A percentile compares a stretch with the other conserved stretches of the same genome.
phyloP scores from a whole-genome alignment of 2,888 invertebrate species.

The Conus canariensis region DNA sequence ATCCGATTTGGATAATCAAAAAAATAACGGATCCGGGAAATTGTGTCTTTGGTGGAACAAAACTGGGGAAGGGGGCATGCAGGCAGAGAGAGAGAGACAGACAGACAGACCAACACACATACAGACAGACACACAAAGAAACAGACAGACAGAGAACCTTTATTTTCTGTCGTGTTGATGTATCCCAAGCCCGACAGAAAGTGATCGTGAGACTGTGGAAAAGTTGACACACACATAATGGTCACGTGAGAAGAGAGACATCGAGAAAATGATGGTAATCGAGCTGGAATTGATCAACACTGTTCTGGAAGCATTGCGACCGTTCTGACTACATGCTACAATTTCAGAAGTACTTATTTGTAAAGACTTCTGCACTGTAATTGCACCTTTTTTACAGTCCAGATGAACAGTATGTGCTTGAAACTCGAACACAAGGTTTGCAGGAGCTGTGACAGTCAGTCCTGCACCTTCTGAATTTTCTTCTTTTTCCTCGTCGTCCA shows the following conservation, averaged over 20 bases:
- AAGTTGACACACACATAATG: neutral
- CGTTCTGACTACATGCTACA: neutral
- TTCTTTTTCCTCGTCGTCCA: neutral
- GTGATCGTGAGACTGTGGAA: neutral
- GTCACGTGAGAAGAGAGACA: neutral
- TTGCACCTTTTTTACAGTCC: neutral
- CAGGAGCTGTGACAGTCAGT: neutral
- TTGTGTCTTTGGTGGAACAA: too few relatives aligned
- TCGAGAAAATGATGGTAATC: neutral
- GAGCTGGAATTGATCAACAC: too few relatives aligned
- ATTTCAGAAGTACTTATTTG: neutral
- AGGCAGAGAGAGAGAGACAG: neutral
- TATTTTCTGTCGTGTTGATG: neutral
- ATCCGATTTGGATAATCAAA: too few relatives aligned
- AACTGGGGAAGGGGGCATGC: too few relatives aligned
- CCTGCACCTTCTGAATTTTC: neutral
- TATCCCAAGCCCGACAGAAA: neutral
- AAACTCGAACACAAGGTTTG: neutral
- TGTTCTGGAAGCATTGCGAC: neutral
- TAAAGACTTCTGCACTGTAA: neutral
- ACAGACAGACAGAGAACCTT: neutral
- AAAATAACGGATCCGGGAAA: too few relatives aligned
- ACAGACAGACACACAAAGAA: neutral
- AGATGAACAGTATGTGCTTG: too few relatives aligned
- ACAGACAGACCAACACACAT: neutral